Base-by-base conservation (phyloP, 2,888 invertebrate genomes). In the Sphecodes monilicornis region DNA sequence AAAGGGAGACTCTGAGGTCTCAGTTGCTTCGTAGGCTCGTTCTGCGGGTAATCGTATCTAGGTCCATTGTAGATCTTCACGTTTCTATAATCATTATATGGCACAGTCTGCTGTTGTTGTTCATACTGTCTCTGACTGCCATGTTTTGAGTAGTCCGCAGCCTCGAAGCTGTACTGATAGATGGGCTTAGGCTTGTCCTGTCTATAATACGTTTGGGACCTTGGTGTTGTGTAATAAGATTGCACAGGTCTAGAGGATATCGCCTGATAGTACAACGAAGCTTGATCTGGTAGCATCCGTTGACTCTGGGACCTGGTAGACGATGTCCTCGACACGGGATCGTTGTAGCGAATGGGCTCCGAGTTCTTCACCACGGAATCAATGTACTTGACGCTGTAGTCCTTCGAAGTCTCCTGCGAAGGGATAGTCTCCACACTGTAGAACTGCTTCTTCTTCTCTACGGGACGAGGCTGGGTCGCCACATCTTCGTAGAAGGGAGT, bases 81-180 rank as follows among this genome's bases (percentile, higher is more conserved):
- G 18, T 93, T 91, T 22, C 89, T 92, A 81, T 93, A 94, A 29
- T 93, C 92, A 75, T 90, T 90, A 32, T 92, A 91, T 0, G 91
- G 57, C 18, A 90, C 89, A 4, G 90, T 81, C 8, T 91, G 89
- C 11, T 86, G 86, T 57, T 81, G 89, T 26, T 88, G 89, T 10
- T 89, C 82, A 41, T 86, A 86, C 57, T 86, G 84, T 50, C 88
- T 86, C 73, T 85, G 90, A 29, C 81, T 80, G 26, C 84, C 85
- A 11, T 84, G 90, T 46, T 91, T 91, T 43, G 86, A 75, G 84
- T 95, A 95, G 88, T 95, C 95, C 16, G 96, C 95, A 0, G 96
- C 96, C 92, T 97, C 96, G 92, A 97, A 97, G 91, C 96, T 97
- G 93, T 97, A 97, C 92, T 97, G 97, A 92, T 97, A 97, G 11